These are phyloP conservation scores for Hydropsyche betteni DNA, from an alignment of 2,888 invertebrate species.

Conservation along the genomic window DNA sequence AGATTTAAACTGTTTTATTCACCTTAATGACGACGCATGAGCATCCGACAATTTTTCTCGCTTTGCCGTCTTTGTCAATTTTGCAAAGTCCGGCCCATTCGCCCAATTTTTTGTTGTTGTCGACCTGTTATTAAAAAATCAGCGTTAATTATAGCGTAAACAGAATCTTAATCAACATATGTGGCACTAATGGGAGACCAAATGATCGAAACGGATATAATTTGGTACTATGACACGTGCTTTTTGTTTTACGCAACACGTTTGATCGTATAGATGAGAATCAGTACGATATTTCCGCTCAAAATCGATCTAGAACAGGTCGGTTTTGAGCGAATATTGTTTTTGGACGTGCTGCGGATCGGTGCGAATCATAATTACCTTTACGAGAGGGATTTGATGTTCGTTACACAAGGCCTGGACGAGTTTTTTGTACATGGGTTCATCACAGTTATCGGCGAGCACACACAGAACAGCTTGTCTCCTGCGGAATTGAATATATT, in stretches of 20 bases:
- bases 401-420: conserved; percentile 98
- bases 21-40: conserved; percentile 97
- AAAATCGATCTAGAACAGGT: conserved; percentile 48
- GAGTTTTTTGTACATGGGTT: conserved; percentile 96
- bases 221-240: conserved; percentile 66
- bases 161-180: conserved; percentile 48
- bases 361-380: conserved; percentile 66
- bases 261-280: conserved; percentile 33
- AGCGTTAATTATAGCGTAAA: conserved; percentile 2
- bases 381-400: conserved; percentile 96
- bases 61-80: conserved; percentile 98
- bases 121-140: conserved; percentile 68
- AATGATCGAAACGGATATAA: conserved; percentile 36
- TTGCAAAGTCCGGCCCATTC: conserved; percentile 99
- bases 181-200: conserved; percentile 68
- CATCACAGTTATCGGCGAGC: conserved; percentile 98
- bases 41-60: conserved; percentile 98
- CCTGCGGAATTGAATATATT: conserved; percentile 63
- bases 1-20: conserved; percentile 56
- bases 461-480: conserved; percentile 97
- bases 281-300: conserved; percentile 44
- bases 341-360: neutral
- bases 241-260: conserved; percentile 55
- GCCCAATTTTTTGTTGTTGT: conserved; percentile 98
- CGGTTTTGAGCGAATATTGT: conserved; percentile 38